These are phyloP conservation scores for Drymodes brunneopygia DNA, from an alignment of 2,113 vertebrate species.

Conservation along the genomic window DNA sequence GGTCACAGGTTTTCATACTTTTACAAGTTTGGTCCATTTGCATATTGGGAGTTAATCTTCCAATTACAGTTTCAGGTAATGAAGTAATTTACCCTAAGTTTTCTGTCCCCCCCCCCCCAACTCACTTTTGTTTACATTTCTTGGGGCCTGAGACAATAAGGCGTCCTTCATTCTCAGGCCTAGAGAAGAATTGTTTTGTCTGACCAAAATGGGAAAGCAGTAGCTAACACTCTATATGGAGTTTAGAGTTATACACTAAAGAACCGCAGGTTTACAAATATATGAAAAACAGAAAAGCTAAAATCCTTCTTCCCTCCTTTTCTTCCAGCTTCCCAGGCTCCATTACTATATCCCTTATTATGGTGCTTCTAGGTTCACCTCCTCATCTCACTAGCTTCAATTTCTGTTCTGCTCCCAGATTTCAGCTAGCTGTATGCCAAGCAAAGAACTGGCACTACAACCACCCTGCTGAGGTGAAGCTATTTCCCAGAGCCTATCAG, in stretches of 20 bases:
- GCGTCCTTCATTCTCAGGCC: neutral
- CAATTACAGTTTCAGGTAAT: neutral
- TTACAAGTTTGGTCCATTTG: neutral
- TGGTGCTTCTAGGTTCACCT: neutral
- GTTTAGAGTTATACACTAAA: neutral
- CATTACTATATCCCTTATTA: neutral
- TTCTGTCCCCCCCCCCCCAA: no score
- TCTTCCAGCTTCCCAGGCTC: neutral
- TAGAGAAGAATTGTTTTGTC: neutral
- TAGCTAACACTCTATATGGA: neutral
- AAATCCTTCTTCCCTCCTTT: neutral
- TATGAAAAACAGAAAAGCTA: neutral
- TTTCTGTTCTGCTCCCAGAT: neutral
- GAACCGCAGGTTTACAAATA: neutral
- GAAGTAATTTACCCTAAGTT: neutral
- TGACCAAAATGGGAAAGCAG: neutral
- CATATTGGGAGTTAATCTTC: neutral
- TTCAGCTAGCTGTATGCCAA: neutral
- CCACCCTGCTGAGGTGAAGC: neutral
- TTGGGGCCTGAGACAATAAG: neutral
- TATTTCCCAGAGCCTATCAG: neutral
- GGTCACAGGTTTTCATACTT: rapidly evolving
- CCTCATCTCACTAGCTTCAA: neutral
- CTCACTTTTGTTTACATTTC: neutral
- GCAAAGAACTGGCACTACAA: neutral